Evolutionary conservation across 2,113 vertebrate species (phyloP).

Genomic region (Hassar affinis): DNA sequence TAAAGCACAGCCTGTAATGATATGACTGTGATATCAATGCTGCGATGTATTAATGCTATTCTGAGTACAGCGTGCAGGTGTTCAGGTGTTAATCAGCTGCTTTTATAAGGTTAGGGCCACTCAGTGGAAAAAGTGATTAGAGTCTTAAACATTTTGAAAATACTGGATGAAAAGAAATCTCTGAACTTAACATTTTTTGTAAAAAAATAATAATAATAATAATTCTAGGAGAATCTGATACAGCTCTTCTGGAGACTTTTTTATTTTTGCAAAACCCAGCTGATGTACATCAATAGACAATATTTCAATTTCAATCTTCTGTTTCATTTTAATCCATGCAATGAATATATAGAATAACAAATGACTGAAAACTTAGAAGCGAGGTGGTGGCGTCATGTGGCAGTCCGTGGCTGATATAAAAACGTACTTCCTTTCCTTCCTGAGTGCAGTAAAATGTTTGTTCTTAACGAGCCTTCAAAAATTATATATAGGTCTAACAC

Average conservation of each 20-base stretch:
- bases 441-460: neutral
- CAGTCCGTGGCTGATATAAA: neutral
- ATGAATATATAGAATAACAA: neutral
- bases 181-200: no score
- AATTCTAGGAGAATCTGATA: no score
- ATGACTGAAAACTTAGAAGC: neutral
- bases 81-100: neutral
- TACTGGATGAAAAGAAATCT: no score
- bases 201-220: no score
- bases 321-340: neutral
- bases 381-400: no score
- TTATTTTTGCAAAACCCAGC: no score
- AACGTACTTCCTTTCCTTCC: neutral
- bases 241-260: no score
- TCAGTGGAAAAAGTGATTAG: neutral
- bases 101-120: no score
- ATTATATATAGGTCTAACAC: slow-evolving; percentile 26
- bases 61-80: neutral
- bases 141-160: neutral
- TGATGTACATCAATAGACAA: no score
- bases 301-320: no score
- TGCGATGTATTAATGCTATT: neutral
- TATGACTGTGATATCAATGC: neutral
- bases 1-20: neutral
- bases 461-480: neutral